These are phyloP conservation scores for Melanerpes aurifrons DNA, from an alignment of 2,113 vertebrate genomes.

Conservation along the genomic window DNA sequence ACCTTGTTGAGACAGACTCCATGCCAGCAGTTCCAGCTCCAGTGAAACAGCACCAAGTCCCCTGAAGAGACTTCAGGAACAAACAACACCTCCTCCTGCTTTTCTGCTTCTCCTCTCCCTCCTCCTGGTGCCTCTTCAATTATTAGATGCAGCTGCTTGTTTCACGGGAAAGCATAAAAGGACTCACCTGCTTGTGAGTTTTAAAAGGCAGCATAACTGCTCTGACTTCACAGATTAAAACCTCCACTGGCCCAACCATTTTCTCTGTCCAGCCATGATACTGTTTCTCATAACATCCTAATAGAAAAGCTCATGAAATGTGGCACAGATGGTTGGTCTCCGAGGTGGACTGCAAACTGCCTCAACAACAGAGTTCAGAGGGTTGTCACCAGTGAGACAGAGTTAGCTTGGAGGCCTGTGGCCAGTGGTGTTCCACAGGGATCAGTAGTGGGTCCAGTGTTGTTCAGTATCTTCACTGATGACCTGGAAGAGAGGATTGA, in stretches of 20 bases:
- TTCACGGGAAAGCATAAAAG: not conserved
- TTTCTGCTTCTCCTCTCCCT: not conserved
- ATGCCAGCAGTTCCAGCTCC: not conserved
- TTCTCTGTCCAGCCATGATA: not conserved
- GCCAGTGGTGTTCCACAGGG: too few species aligned
- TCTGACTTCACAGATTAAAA: not conserved
- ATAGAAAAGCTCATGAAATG: too few species aligned
- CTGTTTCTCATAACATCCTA: too few species aligned
- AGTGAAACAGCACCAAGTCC: not conserved
- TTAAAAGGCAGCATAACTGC: accelerated
- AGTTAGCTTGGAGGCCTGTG: too few species aligned
- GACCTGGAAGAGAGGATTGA: too few species aligned
- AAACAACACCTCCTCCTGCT: not conserved
- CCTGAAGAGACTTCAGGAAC: not conserved
- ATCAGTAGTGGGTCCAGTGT: too few species aligned
- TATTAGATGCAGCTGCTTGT: not conserved
- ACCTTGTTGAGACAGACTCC: not conserved
- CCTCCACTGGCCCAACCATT: not conserved
- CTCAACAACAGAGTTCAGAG: too few species aligned
- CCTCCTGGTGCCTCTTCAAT: not conserved
- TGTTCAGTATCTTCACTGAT: too few species aligned
- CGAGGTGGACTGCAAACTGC: too few species aligned
- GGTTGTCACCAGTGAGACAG: too few species aligned
- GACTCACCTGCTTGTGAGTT: not conserved
- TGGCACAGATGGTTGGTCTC: too few species aligned